Evolutionary conservation across 2,113 vertebrate genomes (phyloP).

Genomic region (rabbit (Oryctolagus cuniculus)): mOryCun1.1 NC_091444.1:61464501-61465000

Average conservation of each 20-base stretch:
- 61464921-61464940: neutral
- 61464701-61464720: neutral
- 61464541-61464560: constrained; percentile 97
- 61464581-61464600: neutral
- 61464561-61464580: constrained; percentile 95
- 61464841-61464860: neutral
- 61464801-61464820: neutral
- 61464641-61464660: neutral
- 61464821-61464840: neutral
- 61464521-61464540: constrained; percentile 94
- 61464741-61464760: neutral
- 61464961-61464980: neutral
- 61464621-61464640: constrained; percentile 11
- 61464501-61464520: constrained; percentile 98
- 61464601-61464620: constrained; percentile 26
- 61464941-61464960: no score
- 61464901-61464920: neutral
- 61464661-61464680: neutral
- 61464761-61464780: neutral
- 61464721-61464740: neutral
- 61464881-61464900: neutral
- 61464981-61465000: neutral
- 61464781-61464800: constrained; percentile 44
- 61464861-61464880: neutral
- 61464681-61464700: neutral